Evolutionary conservation across 2,113 vertebrate genomes (phyloP).

Genomic region (Pan paniscus): DNA sequence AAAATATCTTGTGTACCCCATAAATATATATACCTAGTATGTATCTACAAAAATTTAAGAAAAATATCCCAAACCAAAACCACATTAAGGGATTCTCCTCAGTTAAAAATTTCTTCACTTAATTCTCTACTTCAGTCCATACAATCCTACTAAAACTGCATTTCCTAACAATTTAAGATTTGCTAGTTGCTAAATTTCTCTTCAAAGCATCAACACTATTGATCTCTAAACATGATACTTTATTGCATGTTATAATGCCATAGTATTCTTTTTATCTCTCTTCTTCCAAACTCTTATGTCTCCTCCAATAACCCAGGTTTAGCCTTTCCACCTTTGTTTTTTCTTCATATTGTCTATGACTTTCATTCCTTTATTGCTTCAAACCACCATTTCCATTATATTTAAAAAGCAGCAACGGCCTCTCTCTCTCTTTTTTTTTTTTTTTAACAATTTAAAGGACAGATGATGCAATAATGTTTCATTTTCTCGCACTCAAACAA

Average conservation of each 20-base stretch:
- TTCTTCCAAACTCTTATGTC: background rate
- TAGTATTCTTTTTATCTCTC: background rate
- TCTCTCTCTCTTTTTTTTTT: background rate
- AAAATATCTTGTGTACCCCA: too few species aligned
- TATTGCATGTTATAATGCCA: background rate
- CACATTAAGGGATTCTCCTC: background rate
- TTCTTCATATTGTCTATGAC: background rate
- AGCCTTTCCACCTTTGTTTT: background rate
- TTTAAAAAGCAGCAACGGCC: background rate
- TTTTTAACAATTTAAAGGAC: conserved; percentile 28
- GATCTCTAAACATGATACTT: background rate
- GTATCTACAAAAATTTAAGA: too few species aligned
- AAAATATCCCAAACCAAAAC: background rate
- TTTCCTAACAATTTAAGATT: background rate
- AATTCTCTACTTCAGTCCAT: background rate
- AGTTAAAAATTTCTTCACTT: background rate
- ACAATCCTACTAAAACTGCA: background rate
- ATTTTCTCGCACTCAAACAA: background rate
- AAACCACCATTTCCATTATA: background rate
- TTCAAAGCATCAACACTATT: background rate
- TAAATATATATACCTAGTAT: too few species aligned
- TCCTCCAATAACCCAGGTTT: background rate
- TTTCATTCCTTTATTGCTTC: background rate
- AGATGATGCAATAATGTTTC: background rate
- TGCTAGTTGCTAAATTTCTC: background rate